Base-by-base conservation (phyloP, 2,113 vertebrate species). In the Propithecus coquereli region DNA sequence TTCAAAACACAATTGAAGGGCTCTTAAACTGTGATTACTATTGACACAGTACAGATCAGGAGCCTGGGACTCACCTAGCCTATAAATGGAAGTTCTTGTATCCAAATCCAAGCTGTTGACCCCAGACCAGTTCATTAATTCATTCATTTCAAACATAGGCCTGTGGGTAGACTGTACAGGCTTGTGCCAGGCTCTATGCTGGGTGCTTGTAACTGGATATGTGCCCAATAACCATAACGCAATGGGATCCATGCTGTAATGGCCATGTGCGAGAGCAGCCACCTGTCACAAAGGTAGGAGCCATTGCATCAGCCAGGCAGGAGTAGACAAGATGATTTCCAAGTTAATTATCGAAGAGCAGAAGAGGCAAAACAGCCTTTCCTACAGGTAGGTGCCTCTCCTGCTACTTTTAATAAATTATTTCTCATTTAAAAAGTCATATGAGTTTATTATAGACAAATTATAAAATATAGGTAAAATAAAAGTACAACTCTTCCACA, bases 231-330 rank as follows among this genome's bases (percentile, higher is more conserved):
- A 71, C 17, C 87, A 57, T 32, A 89, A 70, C 1, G 8, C 37
- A 50, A n/a, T 5, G 32, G 30, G 79, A 76, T 59, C 50, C 30
- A 8, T n/a, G 32, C 17, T 50, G 22, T 65, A 30, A 89, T 17
- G 54, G 30, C 20, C 61, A 11, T 8, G 16, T 8, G 4, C 2
- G 61, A 76, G 37, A 90, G 57, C 80, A 77, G 43, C 32, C 92
- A 66, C 71, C 77, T 96, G 70, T 40, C 76, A 40, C 66, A 20
- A 37, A 92, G n/a, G 34, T n/a, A 47, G 74, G 77, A 59, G 16
- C 27, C 66, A 54, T 94, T 97, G 87, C 94, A 74, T 97, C 96
- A 97, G 74, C 91, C 57, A 40, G 68, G 57, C 34, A 91, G 57
- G 6, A 16, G 23, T 8, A 70, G 47, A 40, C n/a, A 89, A 32